A percentile compares a stretch with the other conserved stretches of the same genome.
These are phyloP conservation scores for Butastur rufipennis DNA, from an alignment of 2,113 vertebrate species.

Conservation along the genomic window DNA sequence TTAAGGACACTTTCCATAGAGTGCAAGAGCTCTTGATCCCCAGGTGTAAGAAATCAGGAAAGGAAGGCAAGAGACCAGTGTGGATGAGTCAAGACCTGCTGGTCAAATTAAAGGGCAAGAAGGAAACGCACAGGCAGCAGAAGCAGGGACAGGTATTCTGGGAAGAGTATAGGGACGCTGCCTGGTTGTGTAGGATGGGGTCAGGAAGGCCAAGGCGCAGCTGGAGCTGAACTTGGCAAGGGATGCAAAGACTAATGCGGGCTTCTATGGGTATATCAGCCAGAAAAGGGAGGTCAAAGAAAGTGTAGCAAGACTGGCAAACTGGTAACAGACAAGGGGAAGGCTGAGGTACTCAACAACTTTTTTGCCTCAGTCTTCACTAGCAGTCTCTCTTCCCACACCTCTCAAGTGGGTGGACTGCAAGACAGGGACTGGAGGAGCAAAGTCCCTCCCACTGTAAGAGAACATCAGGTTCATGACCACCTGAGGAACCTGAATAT, in stretches of 20 bases:
- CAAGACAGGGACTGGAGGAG: background rate
- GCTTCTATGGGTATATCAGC: background rate
- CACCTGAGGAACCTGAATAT: background rate
- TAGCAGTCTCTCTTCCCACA: background rate
- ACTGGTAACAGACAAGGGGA: background rate
- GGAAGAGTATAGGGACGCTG: background rate
- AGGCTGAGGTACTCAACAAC: background rate
- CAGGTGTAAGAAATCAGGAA: background rate
- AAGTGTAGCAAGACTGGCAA: background rate
- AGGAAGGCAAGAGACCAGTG: background rate
- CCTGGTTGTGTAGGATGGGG: background rate
- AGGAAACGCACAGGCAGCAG: background rate
- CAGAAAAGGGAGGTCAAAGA: background rate
- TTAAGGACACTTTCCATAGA: no score
- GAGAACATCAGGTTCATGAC: background rate
- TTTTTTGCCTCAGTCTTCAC: background rate
- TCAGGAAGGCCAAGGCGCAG: background rate
- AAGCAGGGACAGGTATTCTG: background rate
- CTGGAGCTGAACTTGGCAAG: background rate
- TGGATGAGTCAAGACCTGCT: background rate
- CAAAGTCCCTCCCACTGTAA: background rate
- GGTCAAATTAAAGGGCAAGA: background rate
- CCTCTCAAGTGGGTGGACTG: background rate
- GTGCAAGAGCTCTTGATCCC: background rate
- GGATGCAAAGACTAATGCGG: background rate